Percentiles rank a stretch among this genome's conserved stretches.
phyloP scores from a whole-genome alignment of 1,140 invertebrate species.

The Trachymyrmex cornetzi region DNA sequence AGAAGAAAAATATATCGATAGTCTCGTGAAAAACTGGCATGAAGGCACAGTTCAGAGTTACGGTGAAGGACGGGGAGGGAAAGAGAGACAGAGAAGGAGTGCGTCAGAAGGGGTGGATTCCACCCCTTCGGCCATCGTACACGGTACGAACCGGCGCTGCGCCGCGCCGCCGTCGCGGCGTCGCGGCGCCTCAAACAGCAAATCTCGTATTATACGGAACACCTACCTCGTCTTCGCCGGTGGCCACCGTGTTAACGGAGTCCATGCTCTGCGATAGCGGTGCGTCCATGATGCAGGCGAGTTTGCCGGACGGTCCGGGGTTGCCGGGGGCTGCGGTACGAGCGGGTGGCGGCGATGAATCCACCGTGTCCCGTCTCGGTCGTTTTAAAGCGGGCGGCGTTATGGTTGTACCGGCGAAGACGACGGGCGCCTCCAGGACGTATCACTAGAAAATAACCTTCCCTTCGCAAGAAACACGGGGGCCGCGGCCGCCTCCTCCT shows the following conservation, averaged over 20 bases:
- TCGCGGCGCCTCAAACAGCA: background rate
- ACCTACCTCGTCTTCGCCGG: slow-evolving; percentile 96
- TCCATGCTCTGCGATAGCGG: slow-evolving; percentile 95
- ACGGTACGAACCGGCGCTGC: slow-evolving; percentile 27
- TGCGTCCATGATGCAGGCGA: slow-evolving; percentile 87
- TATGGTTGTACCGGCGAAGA: slow-evolving; percentile 86
- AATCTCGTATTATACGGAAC: slow-evolving; percentile 6
- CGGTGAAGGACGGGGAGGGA: background rate
- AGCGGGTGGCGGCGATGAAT: slow-evolving; percentile 86
- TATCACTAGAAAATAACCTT: slow-evolving; percentile 82
- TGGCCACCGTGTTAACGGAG: slow-evolving; percentile 94
- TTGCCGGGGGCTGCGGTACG: slow-evolving; percentile 82
- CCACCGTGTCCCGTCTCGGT: slow-evolving; percentile 87
- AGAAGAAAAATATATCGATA: background rate
- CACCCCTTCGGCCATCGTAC: slow-evolving; percentile 53
- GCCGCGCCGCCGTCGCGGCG: background rate
- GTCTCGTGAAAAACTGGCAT: slow-evolving; percentile 12
- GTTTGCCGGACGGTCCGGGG: slow-evolving; percentile 84
- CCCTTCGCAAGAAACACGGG: slow-evolving; percentile 72
- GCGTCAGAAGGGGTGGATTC: slow-evolving; percentile 51
- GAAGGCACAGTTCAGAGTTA: background rate
- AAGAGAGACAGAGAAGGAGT: slow-evolving; percentile 34
- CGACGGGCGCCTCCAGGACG: slow-evolving; percentile 86
- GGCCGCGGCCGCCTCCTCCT: slow-evolving; percentile 75
- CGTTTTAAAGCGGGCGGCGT: slow-evolving; percentile 88